Conservation (phyloP, 2,113 vertebrate species). For the Limnothrissa miodon region DNA sequence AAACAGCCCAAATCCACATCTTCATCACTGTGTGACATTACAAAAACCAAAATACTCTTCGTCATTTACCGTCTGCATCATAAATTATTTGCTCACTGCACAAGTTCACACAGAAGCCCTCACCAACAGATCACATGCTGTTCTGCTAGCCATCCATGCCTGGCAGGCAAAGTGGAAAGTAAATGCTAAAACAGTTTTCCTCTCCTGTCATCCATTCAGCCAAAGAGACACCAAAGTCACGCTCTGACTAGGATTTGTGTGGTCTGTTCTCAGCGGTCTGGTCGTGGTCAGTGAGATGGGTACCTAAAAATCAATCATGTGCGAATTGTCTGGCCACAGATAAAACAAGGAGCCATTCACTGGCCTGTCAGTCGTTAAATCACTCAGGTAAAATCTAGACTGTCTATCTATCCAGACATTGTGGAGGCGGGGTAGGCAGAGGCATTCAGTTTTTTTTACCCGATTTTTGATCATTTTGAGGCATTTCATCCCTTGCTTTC, state of each 20-base stretch:
- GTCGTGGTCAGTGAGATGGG: slow-evolving; percentile 6
- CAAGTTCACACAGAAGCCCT: neutral
- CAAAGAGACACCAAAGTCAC: neutral
- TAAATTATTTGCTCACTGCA: neutral
- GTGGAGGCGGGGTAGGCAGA: neutral
- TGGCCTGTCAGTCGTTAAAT: neutral
- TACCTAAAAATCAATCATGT: slow-evolving; percentile 3
- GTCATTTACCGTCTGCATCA: neutral
- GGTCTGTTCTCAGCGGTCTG: slow-evolving; percentile 1
- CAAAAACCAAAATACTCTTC: neutral
- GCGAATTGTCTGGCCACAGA: neutral
- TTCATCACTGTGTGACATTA: neutral
- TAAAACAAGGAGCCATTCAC: neutral
- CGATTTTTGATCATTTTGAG: neutral
- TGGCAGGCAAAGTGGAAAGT: neutral
- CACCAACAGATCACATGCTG: neutral
- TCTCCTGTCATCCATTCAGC: neutral
- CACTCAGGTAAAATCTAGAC: slow-evolving; percentile 7
- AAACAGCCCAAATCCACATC: neutral
- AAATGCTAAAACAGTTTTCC: neutral
- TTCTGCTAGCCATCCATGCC: neutral
- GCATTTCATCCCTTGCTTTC: neutral
- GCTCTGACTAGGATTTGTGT: neutral
- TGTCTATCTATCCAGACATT: neutral
- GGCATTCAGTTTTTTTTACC: neutral